Percentiles rank a stretch among this genome's conserved stretches.
Conservation (phyloP, 2,113 vertebrate genomes). For the Gobius niger region DNA sequence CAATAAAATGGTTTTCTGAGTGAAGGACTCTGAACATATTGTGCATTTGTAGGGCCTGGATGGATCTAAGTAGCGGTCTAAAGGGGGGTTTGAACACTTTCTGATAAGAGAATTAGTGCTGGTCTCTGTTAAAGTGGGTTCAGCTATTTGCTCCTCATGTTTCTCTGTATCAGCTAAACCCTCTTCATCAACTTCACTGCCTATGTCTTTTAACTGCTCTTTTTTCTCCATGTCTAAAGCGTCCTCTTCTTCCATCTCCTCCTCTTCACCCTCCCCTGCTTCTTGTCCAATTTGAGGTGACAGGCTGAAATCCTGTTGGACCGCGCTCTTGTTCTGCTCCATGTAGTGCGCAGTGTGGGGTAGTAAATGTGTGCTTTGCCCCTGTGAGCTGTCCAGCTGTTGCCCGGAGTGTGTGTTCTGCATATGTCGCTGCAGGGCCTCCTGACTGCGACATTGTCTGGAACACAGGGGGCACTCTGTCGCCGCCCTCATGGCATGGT, state of each 20-base stretch:
- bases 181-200: slow-evolving; percentile 82
- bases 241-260: slow-evolving; percentile 87
- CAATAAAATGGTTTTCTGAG: slow-evolving; percentile 96
- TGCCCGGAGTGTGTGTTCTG: slow-evolving; percentile 85
- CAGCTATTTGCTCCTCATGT: slow-evolving; percentile 85
- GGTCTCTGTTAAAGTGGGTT: slow-evolving; percentile 84
- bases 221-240: slow-evolving; percentile 54
- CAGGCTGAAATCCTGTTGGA: slow-evolving; percentile 87
- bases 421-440: slow-evolving; percentile 95
- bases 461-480: slow-evolving; percentile 98
- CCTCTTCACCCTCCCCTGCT: slow-evolving; percentile 87
- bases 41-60: slow-evolving; percentile 97
- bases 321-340: slow-evolving; percentile 86
- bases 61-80: slow-evolving; percentile 97
- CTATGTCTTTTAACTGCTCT: slow-evolving; percentile 80
- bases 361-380: slow-evolving; percentile 81
- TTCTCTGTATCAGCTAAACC: slow-evolving; percentile 84
- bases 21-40: slow-evolving; percentile 98
- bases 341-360: slow-evolving; percentile 57
- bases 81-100: slow-evolving; percentile 91
- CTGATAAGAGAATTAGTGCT: slow-evolving; percentile 82
- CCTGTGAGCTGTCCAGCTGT: slow-evolving; percentile 79
- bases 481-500: slow-evolving; percentile 96
- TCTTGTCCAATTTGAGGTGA: slow-evolving; percentile 87
- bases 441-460: slow-evolving; percentile 95